A percentile compares a stretch with the other conserved stretches of the same genome.
Conservation (phyloP, 2,888 invertebrate species). For the Drosophila nigricruria region DNA sequence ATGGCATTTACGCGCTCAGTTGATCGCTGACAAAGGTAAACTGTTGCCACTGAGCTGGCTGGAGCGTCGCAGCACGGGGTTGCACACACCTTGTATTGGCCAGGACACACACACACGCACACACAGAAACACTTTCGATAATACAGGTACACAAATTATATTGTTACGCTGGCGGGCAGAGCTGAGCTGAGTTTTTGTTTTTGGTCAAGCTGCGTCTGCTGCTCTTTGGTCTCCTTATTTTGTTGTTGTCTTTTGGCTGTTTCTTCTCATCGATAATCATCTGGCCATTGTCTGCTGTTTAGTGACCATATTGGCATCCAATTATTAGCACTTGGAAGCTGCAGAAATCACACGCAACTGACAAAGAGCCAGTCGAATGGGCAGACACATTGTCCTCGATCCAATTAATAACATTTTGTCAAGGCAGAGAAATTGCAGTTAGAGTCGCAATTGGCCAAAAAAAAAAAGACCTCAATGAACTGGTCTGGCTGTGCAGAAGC, state of each 20-base stretch:
- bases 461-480: slow-evolving; percentile 44
- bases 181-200: slow-evolving; percentile 9
- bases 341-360: slow-evolving; percentile 65
- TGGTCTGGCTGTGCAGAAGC: slow-evolving; percentile 30
- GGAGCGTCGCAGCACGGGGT: slow-evolving; percentile 21
- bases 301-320: slow-evolving; percentile 54
- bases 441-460: slow-evolving; percentile 19
- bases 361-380: neutral
- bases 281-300: slow-evolving; percentile 74
- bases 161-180: slow-evolving; percentile 75
- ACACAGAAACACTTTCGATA: slow-evolving; percentile 13
- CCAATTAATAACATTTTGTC: slow-evolving; percentile 82
- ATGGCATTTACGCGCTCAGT: slow-evolving; percentile 81
- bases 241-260: neutral
- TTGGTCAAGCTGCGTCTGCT: slow-evolving; percentile 41
- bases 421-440: slow-evolving; percentile 72
- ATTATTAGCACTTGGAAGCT: slow-evolving; percentile 76
- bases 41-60: slow-evolving; percentile 13
- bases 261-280: slow-evolving; percentile 72
- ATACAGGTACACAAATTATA: slow-evolving; percentile 80
- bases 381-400: slow-evolving; percentile 55
- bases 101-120: slow-evolving; percentile 27
- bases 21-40: slow-evolving; percentile 74
- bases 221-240: slow-evolving; percentile 18
- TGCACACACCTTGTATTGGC: slow-evolving; percentile 36